phyloP scores from a whole-genome alignment of 2,888 invertebrate genomes.

The Suillia variegata region DNA sequence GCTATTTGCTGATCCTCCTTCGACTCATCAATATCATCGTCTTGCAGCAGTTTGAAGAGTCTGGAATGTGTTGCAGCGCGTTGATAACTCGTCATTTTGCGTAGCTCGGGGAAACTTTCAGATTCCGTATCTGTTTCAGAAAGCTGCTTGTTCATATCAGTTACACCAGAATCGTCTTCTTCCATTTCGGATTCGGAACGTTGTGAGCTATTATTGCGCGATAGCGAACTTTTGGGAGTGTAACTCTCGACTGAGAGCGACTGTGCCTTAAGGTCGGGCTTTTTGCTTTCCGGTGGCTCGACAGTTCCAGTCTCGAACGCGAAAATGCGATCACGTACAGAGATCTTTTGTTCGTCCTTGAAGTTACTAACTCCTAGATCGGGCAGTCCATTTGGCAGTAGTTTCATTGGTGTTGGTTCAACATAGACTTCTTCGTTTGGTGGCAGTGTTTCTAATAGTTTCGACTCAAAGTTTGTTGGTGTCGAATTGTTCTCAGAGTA shows the following conservation, averaged over 20 bases:
- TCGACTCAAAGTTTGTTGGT: conserved; percentile 41
- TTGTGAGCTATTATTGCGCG: conserved; percentile 57
- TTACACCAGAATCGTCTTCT: conserved; percentile 75
- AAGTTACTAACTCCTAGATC: conserved; percentile 44
- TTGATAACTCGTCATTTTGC: conserved; percentile 68
- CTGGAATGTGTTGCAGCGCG: conserved; percentile 76
- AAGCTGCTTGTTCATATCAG: conserved; percentile 71
- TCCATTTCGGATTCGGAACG: conserved; percentile 63
- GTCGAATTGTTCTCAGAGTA: conserved; percentile 34
- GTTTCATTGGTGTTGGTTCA: conserved; percentile 32
- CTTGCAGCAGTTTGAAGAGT: conserved; percentile 70
- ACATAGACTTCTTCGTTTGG: conserved; percentile 38
- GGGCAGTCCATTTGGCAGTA: conserved; percentile 40
- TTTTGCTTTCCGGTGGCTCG: conserved; percentile 22
- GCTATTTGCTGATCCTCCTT: conserved; percentile 32
- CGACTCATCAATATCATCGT: conserved; percentile 38
- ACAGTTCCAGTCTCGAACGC: conserved; percentile 48
- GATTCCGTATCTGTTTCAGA: conserved; percentile 71
- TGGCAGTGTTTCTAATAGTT: conserved; percentile 28
- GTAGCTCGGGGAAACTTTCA: conserved; percentile 66
- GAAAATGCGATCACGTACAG: conserved; percentile 55
- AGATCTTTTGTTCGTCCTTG: conserved; percentile 46
- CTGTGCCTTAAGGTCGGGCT: conserved; percentile 35
- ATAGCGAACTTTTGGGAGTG: conserved; percentile 46
- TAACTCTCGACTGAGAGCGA: conserved; percentile 50